These are phyloP conservation scores for Anolis carolinensis DNA, from an alignment of 2,113 vertebrate species.

Conservation along the genomic window DNA sequence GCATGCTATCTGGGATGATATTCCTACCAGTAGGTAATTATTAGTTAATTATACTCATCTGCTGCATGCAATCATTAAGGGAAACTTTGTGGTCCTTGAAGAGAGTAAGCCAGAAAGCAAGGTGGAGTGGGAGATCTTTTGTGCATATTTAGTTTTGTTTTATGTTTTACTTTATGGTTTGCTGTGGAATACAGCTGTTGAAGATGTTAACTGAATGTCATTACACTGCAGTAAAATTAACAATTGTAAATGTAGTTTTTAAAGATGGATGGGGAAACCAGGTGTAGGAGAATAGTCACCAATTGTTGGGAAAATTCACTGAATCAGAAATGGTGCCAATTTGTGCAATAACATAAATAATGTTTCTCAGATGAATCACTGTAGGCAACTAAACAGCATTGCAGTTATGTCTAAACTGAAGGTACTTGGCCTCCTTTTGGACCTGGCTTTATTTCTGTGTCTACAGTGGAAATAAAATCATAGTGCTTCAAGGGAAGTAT, in stretches of 20 bases:
- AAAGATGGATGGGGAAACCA: background rate
- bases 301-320: background rate
- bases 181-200: background rate
- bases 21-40: background rate
- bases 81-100: background rate
- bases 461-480: slow-evolving; percentile 2
- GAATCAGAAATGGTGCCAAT: background rate
- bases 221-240: background rate
- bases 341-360: background rate
- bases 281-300: background rate
- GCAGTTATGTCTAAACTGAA: background rate
- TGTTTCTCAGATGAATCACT: background rate
- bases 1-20: background rate
- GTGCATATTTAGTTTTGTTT: background rate
- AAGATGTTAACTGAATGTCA: background rate
- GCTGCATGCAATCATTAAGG: background rate
- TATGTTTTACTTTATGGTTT: background rate
- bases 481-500: background rate
- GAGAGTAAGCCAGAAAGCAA: background rate
- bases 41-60: background rate
- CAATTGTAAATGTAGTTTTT: background rate
- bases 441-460: background rate
- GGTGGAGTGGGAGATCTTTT: background rate
- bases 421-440: background rate
- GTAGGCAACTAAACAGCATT: background rate